A percentile compares a stretch with the other conserved stretches of the same genome.
Evolutionary conservation across 2,797 vertebrate species (phyloP).

Genomic region (Ispidina picta): DNA sequence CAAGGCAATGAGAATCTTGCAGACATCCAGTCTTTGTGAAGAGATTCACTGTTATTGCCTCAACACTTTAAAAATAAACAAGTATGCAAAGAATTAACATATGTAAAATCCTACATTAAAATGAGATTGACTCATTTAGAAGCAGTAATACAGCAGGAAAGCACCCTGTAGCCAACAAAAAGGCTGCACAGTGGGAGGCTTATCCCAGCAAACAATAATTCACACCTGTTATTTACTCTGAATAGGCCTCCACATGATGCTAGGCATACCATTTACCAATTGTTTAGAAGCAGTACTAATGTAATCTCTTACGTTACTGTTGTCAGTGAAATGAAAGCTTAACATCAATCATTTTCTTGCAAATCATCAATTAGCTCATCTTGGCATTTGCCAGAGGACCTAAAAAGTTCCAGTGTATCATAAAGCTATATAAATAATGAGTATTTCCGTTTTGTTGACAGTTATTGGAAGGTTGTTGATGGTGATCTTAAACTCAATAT

Average conservation of each 20-base stretch:
- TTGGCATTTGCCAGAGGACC: background rate
- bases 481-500: background rate
- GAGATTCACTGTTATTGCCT: slow-evolving; percentile 50
- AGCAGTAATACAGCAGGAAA: slow-evolving; percentile 38
- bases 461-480: background rate
- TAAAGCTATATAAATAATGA: background rate
- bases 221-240: slow-evolving; percentile 72
- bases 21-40: background rate
- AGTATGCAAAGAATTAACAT: slow-evolving; percentile 27
- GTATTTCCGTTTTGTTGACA: background rate
- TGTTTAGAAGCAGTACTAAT: slow-evolving; percentile 57
- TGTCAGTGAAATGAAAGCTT: background rate
- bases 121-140: slow-evolving; percentile 51
- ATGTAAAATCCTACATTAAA: slow-evolving; percentile 44
- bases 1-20: background rate
- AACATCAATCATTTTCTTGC: background rate
- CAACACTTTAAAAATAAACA: slow-evolving; percentile 32
- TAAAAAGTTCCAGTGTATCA: background rate
- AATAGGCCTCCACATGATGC: background rate
- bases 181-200: slow-evolving; percentile 40
- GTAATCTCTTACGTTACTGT: background rate
- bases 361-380: slow-evolving; percentile 14
- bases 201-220: slow-evolving; percentile 68
- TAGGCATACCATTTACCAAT: slow-evolving; percentile 31
- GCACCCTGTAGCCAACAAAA: slow-evolving; percentile 48